Base-by-base conservation (phyloP, 2,888 invertebrate species). In the Parnassius glacialis region DNA sequence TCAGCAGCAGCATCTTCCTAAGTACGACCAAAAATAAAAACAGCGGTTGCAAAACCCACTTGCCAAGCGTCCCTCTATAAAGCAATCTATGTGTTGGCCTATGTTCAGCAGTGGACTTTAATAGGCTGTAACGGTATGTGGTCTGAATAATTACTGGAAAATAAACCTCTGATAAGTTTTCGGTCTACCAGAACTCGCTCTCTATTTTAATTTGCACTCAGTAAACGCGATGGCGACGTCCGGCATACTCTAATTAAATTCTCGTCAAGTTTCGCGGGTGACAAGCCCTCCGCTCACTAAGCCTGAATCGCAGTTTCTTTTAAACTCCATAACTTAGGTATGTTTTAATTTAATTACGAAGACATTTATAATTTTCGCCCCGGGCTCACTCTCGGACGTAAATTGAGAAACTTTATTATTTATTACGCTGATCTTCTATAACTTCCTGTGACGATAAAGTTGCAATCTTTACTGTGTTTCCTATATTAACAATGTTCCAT, bases 341-440 rank as follows among this genome's bases (percentile, higher is more conserved):
- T 78, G 81, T 85, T 85, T 86, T 80, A 87, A 87, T 87, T 87
- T 84, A 86, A 89, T 87, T 85, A 86, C 80, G 79, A 71, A 68
- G 73, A 78, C 76, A 79, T 78, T 85, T 85, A 86, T 85, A 84
- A 87, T 84, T 84, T 81, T 79, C 77, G 76, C 80, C 75, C 69
- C 72, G 81, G 76, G 76, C 69, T 65, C 67, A 67, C 68, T 70
- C 70, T 71, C 65, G 66, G 77, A 77, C 79, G 75, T 77, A 83
- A 88, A 88, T 87, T 87, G 84, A 76, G 68, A 80, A 88, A 88
- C 83, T 88, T 89, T 85, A 69, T 78, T 83, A 85, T 88, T 88
- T 85, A 89, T 87, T 75, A 77, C 75, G 74, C 72, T 70, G 77
- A 81, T 83, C 81, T 82, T 79, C 78, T 75, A 70, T 74, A 76